Conservation (phyloP, 1,140 invertebrate species). For the Lasaia peninsularis region DNA sequence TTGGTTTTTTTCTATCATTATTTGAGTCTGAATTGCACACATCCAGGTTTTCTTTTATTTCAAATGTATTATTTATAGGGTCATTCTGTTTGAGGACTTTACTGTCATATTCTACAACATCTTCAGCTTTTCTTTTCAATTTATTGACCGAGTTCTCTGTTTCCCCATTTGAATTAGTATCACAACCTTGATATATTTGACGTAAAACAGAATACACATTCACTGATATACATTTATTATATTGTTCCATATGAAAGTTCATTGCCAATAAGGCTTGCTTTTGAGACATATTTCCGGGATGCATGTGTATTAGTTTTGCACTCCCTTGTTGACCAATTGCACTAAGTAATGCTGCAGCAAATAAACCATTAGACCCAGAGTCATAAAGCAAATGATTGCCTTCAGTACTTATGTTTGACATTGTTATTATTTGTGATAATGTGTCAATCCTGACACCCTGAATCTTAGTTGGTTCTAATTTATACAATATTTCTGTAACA, state of each 20-base stretch:
- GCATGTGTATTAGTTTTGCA: slow-evolving; percentile 85
- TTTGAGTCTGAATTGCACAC: slow-evolving; percentile 16
- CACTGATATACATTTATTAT: slow-evolving; percentile 81
- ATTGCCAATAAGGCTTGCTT: slow-evolving; percentile 87
- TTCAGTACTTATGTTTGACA: slow-evolving; percentile 87
- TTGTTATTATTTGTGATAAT: slow-evolving; percentile 90
- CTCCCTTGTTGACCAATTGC: slow-evolving; percentile 80
- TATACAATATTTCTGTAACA: slow-evolving; percentile 88
- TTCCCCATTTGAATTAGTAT: slow-evolving; percentile 39
- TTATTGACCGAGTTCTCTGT: slow-evolving; percentile 27
- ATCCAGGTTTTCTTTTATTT: slow-evolving; percentile 25
- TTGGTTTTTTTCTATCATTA: slow-evolving; percentile 74
- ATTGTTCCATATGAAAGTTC: slow-evolving; percentile 84
- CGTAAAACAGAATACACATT: slow-evolving; percentile 86
- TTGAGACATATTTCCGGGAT: slow-evolving; percentile 87
- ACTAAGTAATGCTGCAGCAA: slow-evolving; percentile 89
- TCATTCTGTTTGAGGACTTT: slow-evolving; percentile 44
- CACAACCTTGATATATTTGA: slow-evolving; percentile 79
- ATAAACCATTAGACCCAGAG: slow-evolving; percentile 88
- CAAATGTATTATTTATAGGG: slow-evolving; percentile 19
- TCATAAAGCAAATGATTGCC: slow-evolving; percentile 92
- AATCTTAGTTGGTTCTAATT: slow-evolving; percentile 86
- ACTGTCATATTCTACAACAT: slow-evolving; percentile 31
- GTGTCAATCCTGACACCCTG: slow-evolving; percentile 90
- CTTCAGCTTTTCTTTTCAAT: slow-evolving; percentile 56